Conservation (phyloP, 2,888 invertebrate species). For the Drosophila demipolita region DNA sequence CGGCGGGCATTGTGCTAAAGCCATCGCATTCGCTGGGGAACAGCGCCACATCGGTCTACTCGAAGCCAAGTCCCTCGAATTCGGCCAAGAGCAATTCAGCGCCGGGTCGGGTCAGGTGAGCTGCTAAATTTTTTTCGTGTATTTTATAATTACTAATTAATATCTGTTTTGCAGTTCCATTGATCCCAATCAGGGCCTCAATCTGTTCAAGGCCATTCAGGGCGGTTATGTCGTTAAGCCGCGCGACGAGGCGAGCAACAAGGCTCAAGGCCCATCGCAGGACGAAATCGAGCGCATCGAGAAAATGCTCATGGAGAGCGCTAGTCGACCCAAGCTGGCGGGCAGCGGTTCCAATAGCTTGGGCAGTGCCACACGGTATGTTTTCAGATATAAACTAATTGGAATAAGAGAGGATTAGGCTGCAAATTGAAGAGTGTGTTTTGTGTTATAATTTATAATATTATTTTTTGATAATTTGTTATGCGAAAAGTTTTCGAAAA, state of each 20-base stretch:
- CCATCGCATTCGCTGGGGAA: constrained; percentile 85
- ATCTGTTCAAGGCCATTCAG: constrained; percentile 85
- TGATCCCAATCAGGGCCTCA: constrained; percentile 85
- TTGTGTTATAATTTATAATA: background rate
- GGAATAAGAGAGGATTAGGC: background rate
- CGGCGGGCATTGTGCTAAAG: constrained; percentile 80
- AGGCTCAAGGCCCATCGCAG: constrained; percentile 88
- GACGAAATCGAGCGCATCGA: constrained; percentile 88
- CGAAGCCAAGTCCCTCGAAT: constrained; percentile 85
- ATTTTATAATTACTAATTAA: background rate
- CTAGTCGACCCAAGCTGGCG: constrained; percentile 82
- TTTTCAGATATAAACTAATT: background rate
- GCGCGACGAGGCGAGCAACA: constrained; percentile 89
- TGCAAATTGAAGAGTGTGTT: background rate
- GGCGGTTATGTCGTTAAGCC: constrained; percentile 88
- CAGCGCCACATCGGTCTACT: constrained; percentile 85
- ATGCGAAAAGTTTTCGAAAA: too few relatives aligned
- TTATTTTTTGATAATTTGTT: background rate
- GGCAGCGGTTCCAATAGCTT: constrained; percentile 86
- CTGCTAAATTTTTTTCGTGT: background rate
- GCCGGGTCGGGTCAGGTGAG: constrained; percentile 84
- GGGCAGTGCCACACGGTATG: constrained; percentile 85
- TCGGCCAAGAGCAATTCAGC: constrained; percentile 85
- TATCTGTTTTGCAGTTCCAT: constrained; percentile 79
- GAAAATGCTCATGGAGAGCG: constrained; percentile 86